These are phyloP conservation scores for Microchirus variegatus DNA, from an alignment of 2,797 vertebrate genomes.

Conservation along the genomic window DNA sequence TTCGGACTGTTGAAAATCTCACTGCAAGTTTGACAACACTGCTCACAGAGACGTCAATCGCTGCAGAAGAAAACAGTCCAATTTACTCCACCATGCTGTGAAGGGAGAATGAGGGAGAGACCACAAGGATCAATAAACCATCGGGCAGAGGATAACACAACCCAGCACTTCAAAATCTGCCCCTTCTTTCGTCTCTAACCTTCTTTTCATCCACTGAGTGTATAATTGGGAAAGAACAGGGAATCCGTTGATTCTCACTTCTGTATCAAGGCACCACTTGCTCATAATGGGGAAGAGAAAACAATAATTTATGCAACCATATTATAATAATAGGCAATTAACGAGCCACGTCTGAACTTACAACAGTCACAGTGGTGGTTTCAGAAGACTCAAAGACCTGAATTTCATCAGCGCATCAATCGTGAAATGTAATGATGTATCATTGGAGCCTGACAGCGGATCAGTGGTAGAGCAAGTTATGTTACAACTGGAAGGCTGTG, in stretches of 20 bases:
- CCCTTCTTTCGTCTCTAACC: constrained; percentile 1
- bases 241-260: background rate
- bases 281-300: no score
- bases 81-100: constrained; percentile 44
- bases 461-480: no score
- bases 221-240: constrained; percentile 18
- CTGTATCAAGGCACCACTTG: no score
- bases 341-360: no score
- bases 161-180: constrained; percentile 28
- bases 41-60: constrained; percentile 55
- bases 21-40: constrained; percentile 39
- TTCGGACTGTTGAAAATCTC: constrained; percentile 30
- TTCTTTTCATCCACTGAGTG: constrained; percentile 8
- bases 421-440: no score
- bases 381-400: no score
- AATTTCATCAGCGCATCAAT: no score
- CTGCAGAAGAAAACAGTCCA: constrained; percentile 55
- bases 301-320: no score
- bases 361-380: no score
- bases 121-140: constrained; percentile 58
- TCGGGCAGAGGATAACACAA: constrained; percentile 39
- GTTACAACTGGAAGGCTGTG: no score
- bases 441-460: no score
- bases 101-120: constrained; percentile 22
- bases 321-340: no score